Evolutionary conservation across 2,888 invertebrate species (phyloP).

Genomic region (Tetanocera ferruginea): DNA sequence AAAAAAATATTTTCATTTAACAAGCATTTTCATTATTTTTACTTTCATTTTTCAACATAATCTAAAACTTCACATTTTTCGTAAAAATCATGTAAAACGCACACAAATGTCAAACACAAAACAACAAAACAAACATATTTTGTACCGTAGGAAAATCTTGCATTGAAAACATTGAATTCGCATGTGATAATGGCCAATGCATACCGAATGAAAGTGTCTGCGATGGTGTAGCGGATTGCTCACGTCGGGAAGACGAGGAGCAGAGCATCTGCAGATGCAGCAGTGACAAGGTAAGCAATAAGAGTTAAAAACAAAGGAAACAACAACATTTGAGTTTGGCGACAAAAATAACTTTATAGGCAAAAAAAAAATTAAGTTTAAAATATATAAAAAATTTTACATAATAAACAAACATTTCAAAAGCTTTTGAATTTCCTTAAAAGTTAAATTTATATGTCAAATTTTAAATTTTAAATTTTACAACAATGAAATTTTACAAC

Average conservation of each 20-base stretch:
- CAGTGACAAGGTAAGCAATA: constrained; percentile 66
- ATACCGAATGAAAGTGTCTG: constrained; percentile 84
- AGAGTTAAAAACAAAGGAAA: background rate
- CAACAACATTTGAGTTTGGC: background rate
- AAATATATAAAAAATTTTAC: background rate
- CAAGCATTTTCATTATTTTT: background rate
- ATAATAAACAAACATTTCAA: background rate
- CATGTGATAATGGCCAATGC: constrained; percentile 75
- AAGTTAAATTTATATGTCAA: background rate
- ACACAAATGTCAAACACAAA: constrained; percentile 44
- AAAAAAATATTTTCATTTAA: background rate
- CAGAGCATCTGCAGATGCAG: constrained; percentile 67
- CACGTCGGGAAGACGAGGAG: constrained; percentile 80
- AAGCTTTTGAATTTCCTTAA: background rate
- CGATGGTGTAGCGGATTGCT: constrained; percentile 86
- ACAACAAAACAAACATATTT: constrained; percentile 8
- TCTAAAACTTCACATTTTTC: background rate
- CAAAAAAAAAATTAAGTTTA: background rate
- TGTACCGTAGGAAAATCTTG: constrained; percentile 48
- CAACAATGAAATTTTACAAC: background rate
- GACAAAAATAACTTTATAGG: background rate
- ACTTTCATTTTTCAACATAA: constrained; percentile 2
- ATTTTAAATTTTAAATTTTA: background rate
- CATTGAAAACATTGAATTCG: constrained; percentile 72
- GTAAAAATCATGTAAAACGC: constrained; percentile 13